Evolutionary conservation across 2,113 vertebrate genomes (phyloP).

Genomic region (Psittacara wagleri): DNA sequence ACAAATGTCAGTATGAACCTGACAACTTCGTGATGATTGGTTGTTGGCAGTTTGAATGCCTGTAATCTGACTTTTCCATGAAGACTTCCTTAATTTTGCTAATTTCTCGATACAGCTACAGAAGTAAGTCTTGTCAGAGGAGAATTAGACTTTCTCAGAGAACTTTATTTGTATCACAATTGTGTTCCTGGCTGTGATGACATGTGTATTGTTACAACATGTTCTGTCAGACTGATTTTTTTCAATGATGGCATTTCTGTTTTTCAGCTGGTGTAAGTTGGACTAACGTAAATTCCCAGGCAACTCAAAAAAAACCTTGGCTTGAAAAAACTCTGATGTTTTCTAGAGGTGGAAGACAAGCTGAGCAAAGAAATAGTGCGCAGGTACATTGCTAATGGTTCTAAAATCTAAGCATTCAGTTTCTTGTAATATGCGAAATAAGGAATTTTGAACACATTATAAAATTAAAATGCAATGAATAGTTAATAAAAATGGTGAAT

Average conservation of each 20-base stretch:
- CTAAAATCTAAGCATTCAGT: neutral
- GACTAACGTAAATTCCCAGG: conserved; percentile 87
- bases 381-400: conserved; percentile 77
- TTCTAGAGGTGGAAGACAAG: conserved; percentile 84
- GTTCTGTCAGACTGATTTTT: neutral
- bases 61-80: neutral
- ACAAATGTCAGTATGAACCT: neutral
- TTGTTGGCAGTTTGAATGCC: neutral
- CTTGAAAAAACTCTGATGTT: conserved; percentile 82
- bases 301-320: conserved; percentile 87
- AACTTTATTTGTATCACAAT: neutral
- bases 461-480: neutral
- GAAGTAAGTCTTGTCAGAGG: neutral
- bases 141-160: neutral
- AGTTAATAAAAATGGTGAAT: neutral
- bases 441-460: neutral
- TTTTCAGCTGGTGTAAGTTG: conserved; percentile 77
- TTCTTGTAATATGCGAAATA: neutral
- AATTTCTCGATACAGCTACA: neutral
- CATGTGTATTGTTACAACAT: neutral
- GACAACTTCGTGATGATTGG: neutral
- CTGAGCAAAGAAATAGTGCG: conserved; percentile 83
- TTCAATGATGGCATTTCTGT: conserved; percentile 16
- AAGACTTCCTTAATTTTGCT: neutral
- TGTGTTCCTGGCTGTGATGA: neutral